phyloP scores from a whole-genome alignment of 2,113 vertebrate species.

The Triplophysa siluroides region DNA sequence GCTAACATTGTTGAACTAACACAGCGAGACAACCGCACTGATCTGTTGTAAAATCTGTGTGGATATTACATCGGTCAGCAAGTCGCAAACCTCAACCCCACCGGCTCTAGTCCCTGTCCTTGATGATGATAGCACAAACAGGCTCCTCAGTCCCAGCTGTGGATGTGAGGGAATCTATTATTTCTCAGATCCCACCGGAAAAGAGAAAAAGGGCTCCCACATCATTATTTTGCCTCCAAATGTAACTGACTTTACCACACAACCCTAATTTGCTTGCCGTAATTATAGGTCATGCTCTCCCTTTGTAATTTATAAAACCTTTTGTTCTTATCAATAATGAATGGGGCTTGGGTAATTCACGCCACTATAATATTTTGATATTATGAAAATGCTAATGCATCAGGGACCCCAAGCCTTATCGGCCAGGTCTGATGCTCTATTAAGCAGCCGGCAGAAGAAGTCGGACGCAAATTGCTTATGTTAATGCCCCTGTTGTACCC shows the following conservation, averaged over 20 bases:
- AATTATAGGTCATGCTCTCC: conserved; percentile 97
- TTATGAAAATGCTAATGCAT: conserved; percentile 94
- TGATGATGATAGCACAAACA: conserved; percentile 74
- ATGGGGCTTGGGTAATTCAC: conserved; percentile 83
- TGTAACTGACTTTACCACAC: conserved; percentile 89
- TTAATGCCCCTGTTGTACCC: conserved; percentile 94
- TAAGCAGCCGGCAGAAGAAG: conserved; percentile 92
- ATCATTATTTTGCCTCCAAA: conserved; percentile 95
- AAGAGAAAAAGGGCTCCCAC: conserved; percentile 81
- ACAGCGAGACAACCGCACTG: background rate
- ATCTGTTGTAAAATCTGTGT: background rate
- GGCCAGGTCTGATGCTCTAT: conserved; percentile 90
- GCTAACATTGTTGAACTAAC: background rate
- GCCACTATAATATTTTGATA: conserved; percentile 88
- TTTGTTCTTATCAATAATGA: conserved; percentile 99
- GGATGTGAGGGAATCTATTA: conserved; percentile 86
- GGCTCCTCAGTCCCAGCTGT: conserved; percentile 78
- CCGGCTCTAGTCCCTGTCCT: conserved; percentile 79
- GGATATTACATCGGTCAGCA: conserved; percentile 45
- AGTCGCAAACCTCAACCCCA: conserved; percentile 71
- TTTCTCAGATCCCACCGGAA: conserved; percentile 78
- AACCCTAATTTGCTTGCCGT: conserved; percentile 95
- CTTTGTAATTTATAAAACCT: conserved; percentile 91
- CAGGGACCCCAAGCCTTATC: conserved; percentile 87
- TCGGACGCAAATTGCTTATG: conserved; percentile 96